phyloP scores from a whole-genome alignment of 2,888 invertebrate genomes.

The Cantharis rustica region DNA sequence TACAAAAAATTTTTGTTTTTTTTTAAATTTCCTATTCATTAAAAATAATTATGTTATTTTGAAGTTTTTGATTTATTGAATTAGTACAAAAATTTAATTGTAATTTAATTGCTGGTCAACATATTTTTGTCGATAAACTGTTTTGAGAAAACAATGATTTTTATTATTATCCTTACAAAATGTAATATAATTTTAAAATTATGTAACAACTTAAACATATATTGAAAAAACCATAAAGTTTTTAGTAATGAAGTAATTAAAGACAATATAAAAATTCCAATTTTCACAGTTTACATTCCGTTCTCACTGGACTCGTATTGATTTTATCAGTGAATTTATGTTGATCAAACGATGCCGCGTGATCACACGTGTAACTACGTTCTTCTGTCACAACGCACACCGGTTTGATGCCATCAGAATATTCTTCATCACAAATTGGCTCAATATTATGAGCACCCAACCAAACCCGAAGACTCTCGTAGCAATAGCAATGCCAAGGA shows the following conservation, averaged over 20 bases:
- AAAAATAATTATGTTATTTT: no score
- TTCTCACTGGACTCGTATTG: neutral
- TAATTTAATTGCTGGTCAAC: no score
- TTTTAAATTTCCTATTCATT: no score
- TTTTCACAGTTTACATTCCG: neutral
- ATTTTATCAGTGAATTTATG: neutral
- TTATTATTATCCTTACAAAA: neutral
- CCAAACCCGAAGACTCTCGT: constrained; percentile 11
- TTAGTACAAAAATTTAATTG: no score
- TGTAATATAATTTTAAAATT: no score
- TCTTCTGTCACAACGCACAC: constrained; percentile 10
- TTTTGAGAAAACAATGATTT: neutral
- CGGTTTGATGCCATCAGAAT: constrained; percentile 13
- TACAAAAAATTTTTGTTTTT: no score
- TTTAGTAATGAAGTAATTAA: no score
- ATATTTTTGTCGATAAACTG: no score
- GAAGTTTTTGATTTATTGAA: no score
- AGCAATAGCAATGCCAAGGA: constrained; percentile 26
- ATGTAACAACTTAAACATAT: no score
- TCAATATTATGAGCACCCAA: neutral
- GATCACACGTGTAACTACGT: neutral
- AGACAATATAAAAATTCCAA: no score
- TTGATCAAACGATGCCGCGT: neutral
- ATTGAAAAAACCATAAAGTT: no score
- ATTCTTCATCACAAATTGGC: constrained; percentile 16